Evolutionary conservation across 1,140 invertebrate genomes (phyloP).

Genomic region (Penaeus chinensis): DNA sequence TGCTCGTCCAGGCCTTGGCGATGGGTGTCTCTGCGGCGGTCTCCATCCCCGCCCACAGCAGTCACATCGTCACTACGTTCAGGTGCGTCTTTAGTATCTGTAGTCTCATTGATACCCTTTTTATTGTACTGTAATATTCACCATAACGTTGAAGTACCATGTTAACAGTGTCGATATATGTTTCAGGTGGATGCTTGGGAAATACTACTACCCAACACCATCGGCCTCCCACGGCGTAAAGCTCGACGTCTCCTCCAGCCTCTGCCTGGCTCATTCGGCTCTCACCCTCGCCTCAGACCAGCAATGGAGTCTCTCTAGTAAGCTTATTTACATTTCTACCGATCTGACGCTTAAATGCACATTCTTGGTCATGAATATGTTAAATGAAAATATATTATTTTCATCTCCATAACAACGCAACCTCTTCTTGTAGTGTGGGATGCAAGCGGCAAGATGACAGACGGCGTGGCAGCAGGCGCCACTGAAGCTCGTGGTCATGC

Average conservation of each 20-base stretch:
- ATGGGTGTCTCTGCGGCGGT: too few species aligned
- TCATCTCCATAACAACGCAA: background rate
- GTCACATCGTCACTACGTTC: too few species aligned
- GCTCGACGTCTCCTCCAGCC: constrained; percentile 7
- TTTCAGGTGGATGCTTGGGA: constrained; percentile 26
- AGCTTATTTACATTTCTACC: background rate
- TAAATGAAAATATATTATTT: too few species aligned
- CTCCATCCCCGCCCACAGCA: too few species aligned
- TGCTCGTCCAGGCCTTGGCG: too few species aligned
- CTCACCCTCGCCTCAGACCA: constrained; percentile 32
- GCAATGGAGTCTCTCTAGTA: constrained; percentile 33
- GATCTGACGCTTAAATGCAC: too few species aligned
- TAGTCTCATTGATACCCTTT: too few species aligned
- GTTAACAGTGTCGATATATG: too few species aligned
- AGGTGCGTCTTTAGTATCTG: too few species aligned
- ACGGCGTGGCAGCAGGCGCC: constrained; percentile 25
- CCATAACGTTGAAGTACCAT: too few species aligned
- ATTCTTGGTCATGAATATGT: too few species aligned
- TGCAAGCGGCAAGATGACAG: constrained; percentile 32
- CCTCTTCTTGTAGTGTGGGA: constrained; percentile 38
- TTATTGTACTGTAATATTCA: too few species aligned
- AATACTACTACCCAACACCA: constrained; percentile 32
- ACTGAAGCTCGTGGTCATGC: constrained; percentile 35
- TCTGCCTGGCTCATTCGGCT: constrained; percentile 39
- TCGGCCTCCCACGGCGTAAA: background rate